These are phyloP conservation scores for Minunthozetes semirufus DNA, from an alignment of 2,888 invertebrate species.

Conservation along the genomic window DNA sequence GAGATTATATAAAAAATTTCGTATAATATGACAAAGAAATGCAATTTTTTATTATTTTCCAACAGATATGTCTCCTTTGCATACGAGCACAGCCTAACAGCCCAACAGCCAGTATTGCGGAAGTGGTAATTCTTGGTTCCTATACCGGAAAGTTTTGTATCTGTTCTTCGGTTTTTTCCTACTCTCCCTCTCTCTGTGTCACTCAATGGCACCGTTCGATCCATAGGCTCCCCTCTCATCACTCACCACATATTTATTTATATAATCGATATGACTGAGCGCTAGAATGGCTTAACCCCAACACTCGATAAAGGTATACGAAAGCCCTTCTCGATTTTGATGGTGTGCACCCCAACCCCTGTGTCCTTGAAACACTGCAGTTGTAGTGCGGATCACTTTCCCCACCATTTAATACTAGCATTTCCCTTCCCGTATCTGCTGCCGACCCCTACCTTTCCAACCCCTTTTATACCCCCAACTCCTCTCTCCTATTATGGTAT, in stretches of 20 bases:
- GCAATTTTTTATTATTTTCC: too few relatives aligned
- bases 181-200: neutral
- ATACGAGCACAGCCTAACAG: neutral
- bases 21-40: too few relatives aligned
- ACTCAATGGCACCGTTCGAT: neutral
- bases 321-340: neutral
- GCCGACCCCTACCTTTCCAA: neutral
- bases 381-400: neutral
- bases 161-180: neutral
- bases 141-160: conserved; percentile 15
- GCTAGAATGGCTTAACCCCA: neutral
- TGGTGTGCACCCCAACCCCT: neutral
- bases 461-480: conserved; percentile 1
- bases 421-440: conserved; percentile 1
- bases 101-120: neutral
- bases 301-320: neutral
- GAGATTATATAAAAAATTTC: neutral
- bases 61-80: too few relatives aligned
- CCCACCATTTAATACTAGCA: neutral
- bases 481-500: neutral
- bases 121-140: neutral
- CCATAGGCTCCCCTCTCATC: neutral
- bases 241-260: conserved; percentile 18
- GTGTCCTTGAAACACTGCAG: neutral
- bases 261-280: neutral